Base-by-base conservation (phyloP, 2,888 invertebrate species). In the Dynastes hyllus region DNA sequence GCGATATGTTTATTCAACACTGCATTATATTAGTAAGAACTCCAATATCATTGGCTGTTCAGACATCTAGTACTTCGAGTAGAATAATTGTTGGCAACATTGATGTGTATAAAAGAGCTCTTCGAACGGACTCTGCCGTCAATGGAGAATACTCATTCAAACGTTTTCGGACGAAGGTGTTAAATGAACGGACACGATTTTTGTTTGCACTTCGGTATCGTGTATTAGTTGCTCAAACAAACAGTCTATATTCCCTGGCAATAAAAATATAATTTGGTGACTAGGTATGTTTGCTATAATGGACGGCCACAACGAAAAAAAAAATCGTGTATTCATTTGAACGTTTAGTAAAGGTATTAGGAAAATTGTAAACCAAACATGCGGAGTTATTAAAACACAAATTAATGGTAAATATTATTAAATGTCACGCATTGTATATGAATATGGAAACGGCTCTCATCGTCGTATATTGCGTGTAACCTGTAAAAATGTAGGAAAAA, bases 181-280 rank as follows among this genome's bases (percentile, higher is more conserved):
- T 78, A 78, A 78, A 71, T 65, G 78, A 73, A 71, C 78, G 61
- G 53, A 78, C 70, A 71, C 65, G 78, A 70, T 70, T 78, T 61
- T 29, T 78, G 61, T 78, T 78, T 78, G 45, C 63, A 78, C 16
- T 78, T 67, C 61, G 70, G 73, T 71, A 78, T 70, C 51, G 78
- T 78, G 37, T 78, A 78, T 78, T 70, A 70, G 70, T 78, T 78
- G 61, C 22, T 63, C 70, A 78, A 70, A 70, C 65, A 78, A 55
- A 58, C 11, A 69, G 69, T 70, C 69, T 73, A 73, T 69, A 69
- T 73, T 61, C 61, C 61, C 73, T 27, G 40, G 61, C 73, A 61
- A 73, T 73, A 73, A 73, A 73, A 73, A 73, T 73, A 73, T 73
- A 73, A 73, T 73, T 73, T 73, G 73, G 73, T 73, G 73, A 73